A percentile compares a stretch with the other conserved stretches of the same genome.
Conservation (phyloP, 2,888 invertebrate species). For the Chalcis sispes region DNA sequence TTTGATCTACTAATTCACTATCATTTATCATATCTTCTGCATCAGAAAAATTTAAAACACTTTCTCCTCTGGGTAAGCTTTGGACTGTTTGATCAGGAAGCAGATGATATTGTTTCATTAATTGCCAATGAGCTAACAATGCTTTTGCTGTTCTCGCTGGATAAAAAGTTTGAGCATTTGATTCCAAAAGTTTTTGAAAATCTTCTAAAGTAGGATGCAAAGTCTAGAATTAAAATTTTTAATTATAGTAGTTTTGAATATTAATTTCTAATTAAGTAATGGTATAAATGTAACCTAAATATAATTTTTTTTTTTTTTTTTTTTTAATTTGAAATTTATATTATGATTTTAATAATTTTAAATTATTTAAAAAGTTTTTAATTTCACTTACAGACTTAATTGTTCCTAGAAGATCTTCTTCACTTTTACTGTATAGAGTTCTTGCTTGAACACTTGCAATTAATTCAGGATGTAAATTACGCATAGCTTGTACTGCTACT, state of each 20-base stretch:
- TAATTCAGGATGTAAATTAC: constrained; percentile 94
- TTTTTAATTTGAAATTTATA: too few relatives aligned
- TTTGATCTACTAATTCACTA: constrained; percentile 87
- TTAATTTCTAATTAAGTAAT: not conserved
- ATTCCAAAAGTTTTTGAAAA: constrained; percentile 90
- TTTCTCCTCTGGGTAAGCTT: constrained; percentile 80
- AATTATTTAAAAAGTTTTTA: not conserved
- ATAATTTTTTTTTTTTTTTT: too few relatives aligned
- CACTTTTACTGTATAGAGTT: constrained; percentile 92
- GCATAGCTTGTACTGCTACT: constrained; percentile 94
- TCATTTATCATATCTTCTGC: constrained; percentile 93
- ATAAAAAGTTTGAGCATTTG: constrained; percentile 91
- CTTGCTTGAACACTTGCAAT: constrained; percentile 91
- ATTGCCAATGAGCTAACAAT: constrained; percentile 92
- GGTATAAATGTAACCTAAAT: not conserved
- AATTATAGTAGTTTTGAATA: not conserved
- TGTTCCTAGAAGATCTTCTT: constrained; percentile 90
- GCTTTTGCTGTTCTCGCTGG: constrained; percentile 91
- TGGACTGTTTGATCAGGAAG: constrained; percentile 91
- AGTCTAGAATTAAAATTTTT: constrained; percentile 76
- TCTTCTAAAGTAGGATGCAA: constrained; percentile 85
- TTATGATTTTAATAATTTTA: not conserved
- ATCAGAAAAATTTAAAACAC: constrained; percentile 89
- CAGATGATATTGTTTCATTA: constrained; percentile 93
- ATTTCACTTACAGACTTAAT: constrained; percentile 79